Conservation (phyloP, 1,140 invertebrate genomes). For the Temnothorax longispinosus region DNA sequence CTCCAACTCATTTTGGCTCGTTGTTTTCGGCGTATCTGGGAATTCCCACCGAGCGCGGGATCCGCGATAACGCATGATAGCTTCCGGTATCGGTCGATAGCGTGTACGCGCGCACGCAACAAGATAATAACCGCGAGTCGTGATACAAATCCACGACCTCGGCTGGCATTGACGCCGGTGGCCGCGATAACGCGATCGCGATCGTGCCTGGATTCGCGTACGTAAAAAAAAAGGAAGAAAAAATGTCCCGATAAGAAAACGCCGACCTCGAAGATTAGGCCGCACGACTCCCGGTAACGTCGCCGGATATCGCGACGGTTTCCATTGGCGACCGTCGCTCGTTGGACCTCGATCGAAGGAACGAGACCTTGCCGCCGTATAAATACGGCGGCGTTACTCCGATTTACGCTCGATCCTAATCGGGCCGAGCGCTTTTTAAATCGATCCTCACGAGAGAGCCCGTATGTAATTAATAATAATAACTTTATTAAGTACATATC, state of each 20-base stretch:
- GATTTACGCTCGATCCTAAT: slow-evolving; percentile 14
- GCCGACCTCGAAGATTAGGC: slow-evolving; percentile 26
- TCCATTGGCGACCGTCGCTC: slow-evolving; percentile 1
- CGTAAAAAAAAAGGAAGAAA: background rate
- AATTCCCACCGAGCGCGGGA: background rate
- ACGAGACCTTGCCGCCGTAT: slow-evolving; percentile 33
- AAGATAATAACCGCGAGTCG: background rate
- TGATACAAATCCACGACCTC: slow-evolving; percentile 11
- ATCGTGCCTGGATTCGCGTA: background rate
- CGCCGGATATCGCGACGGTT: slow-evolving; percentile 27
- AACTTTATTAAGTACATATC: background rate
- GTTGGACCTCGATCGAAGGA: slow-evolving; percentile 39
- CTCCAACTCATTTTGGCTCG: background rate
- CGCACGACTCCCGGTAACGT: background rate
- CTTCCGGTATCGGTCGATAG: slow-evolving; percentile 25
- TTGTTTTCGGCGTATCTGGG: background rate
- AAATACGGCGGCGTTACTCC: slow-evolving; percentile 3
- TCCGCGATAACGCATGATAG: slow-evolving; percentile 8
- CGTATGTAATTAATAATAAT: background rate
- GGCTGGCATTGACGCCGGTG: slow-evolving; percentile 17
- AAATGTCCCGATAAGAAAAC: slow-evolving; percentile 29
- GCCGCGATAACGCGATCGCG: slow-evolving; percentile 28
- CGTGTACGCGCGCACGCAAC: background rate
- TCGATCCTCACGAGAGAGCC: background rate
- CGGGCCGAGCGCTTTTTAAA: background rate